Evolutionary conservation across 2,113 vertebrate genomes (phyloP), one percentile per base, ranked within the genome.

Genomic region (Tachuris rubrigastra): DNA sequence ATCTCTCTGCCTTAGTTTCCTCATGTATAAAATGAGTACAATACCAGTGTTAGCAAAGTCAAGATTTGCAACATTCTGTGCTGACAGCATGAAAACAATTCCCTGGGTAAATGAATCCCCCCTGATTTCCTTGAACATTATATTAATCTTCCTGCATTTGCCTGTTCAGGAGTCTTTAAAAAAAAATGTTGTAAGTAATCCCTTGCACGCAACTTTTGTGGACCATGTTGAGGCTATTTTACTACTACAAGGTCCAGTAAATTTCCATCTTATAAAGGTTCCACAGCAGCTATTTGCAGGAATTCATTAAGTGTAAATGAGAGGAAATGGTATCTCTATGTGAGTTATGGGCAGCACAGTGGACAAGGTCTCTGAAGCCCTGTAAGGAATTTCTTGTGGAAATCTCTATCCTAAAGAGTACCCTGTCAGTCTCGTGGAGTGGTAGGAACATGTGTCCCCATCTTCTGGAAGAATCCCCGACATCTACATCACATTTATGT

Each of bases 401-500:
- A 84, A 31, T 27, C 23, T 6, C 1, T n/a, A 9, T 37, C 35
- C 39, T 52, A 47, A 5, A 11, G 6, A 69, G 41, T 24, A 23
- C 47, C 3, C 47, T 82, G 60, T 2, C 28, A 39, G 9, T 39
- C 33, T 21, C 8, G 2, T 12, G 20, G 23, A 7, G 3, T 37
- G 31, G 14, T 3, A 49, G 39, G 35, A 87, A 35, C 5, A 37
- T 9, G 11, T 35, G 33, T 33, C 12, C n/a, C 6, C 12, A 5
- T 9, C 42, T 67, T 78, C 42, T 16, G 37, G 42, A 20, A 71
- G 78, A 25, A 75, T 71, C 47, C 60, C 10, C 4, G 8, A 67
- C 30, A 8, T 44, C 3, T 25, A 10, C 8, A 1, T 47, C 20
- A 7, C 0, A 0, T 53, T 85, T 21, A 52, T 52, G 50, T 25